These are phyloP conservation scores for Philereme vetulata DNA, from an alignment of 2,888 invertebrate species.

Conservation along the genomic window DNA sequence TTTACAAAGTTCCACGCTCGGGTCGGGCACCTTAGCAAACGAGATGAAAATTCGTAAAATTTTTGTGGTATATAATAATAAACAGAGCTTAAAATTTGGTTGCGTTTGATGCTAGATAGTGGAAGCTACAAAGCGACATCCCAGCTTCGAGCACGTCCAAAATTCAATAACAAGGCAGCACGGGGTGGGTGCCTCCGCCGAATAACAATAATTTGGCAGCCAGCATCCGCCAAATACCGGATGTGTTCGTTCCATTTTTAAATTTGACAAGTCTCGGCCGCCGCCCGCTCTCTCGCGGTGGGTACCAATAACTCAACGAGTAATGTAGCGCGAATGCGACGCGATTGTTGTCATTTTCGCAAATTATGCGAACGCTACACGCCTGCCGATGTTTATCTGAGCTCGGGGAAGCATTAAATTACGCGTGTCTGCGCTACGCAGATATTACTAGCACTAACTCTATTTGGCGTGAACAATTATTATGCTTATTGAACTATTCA, in stretches of 20 bases:
- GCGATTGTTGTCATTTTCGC: constrained; percentile 79
- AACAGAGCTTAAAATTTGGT: constrained; percentile 35
- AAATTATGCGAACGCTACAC: constrained; percentile 76
- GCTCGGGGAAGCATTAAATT: constrained; percentile 74
- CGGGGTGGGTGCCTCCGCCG: constrained; percentile 61
- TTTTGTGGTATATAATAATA: constrained; percentile 34
- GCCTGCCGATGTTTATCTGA: constrained; percentile 76
- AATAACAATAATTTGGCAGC: constrained; percentile 82
- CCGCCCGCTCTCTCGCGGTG: constrained; percentile 38
- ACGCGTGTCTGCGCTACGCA: constrained; percentile 57
- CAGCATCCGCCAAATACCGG: constrained; percentile 75
- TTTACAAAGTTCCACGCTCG: constrained; percentile 23
- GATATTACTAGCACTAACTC: constrained; percentile 60
- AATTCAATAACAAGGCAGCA: constrained; percentile 77
- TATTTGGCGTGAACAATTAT: constrained; percentile 34
- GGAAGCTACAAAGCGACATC: constrained; percentile 60
- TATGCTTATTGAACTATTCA: constrained; percentile 18
- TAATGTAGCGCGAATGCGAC: constrained; percentile 75
- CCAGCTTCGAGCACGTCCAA: constrained; percentile 56
- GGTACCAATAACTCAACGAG: constrained; percentile 69
- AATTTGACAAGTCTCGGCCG: constrained; percentile 77
- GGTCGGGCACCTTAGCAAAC: background rate
- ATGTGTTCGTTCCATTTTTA: constrained; percentile 80
- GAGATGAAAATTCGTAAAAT: constrained; percentile 14
- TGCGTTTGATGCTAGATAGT: constrained; percentile 44